phyloP scores from a whole-genome alignment of 2,113 vertebrate genomes.

The Semnornis frantzii region DNA sequence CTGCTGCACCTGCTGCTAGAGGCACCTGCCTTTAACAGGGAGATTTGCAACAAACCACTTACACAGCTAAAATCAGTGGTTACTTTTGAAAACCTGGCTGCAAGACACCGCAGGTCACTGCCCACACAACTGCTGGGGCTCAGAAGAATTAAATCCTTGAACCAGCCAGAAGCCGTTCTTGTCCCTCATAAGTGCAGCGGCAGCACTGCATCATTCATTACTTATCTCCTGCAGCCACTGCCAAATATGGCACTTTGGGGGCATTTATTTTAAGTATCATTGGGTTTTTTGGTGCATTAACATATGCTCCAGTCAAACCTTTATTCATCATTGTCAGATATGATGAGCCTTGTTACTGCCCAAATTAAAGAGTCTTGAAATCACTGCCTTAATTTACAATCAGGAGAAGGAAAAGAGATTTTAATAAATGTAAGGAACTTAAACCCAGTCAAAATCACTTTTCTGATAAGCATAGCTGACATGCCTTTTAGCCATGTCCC shows the following conservation, averaged over 20 bases:
- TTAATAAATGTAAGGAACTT: neutral
- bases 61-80: neutral
- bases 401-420: neutral
- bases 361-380: slow-evolving; percentile 24
- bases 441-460: neutral
- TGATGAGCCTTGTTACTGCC: neutral
- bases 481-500: neutral
- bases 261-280: slow-evolving; percentile 19
- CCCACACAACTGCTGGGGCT: neutral
- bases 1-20: neutral
- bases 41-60: neutral
- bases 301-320: slow-evolving; percentile 29
- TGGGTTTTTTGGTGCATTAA: slow-evolving; percentile 6
- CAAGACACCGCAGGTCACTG: neutral
- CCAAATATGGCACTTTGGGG: slow-evolving; percentile 18
- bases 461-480: neutral
- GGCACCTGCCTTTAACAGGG: neutral
- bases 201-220: slow-evolving; percentile 6
- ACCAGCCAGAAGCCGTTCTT: neutral
- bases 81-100: neutral
- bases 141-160: neutral
- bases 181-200: neutral
- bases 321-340: slow-evolving; percentile 11
- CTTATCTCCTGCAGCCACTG: neutral
- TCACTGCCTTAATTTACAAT: neutral